Conservation (phyloP, 2,888 invertebrate species). For the Heliconius sara region DNA sequence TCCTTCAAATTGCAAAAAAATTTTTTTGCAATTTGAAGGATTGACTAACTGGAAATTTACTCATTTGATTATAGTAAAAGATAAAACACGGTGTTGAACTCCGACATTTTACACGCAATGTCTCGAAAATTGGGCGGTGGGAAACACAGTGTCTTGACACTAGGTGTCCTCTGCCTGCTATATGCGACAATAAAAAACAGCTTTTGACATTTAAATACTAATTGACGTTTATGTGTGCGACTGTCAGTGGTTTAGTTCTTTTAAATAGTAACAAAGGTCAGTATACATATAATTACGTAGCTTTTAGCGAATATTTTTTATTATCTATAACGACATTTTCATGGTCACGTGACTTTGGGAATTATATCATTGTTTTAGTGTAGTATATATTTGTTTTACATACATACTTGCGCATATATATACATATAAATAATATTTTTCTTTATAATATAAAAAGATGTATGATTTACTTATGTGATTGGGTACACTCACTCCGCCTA, state of each 20-base stretch:
- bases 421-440: not conserved
- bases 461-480: conserved; percentile 39
- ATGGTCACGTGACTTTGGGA: not conserved
- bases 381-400: not conserved
- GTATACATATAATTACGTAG: conserved; percentile 6
- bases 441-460: conserved; percentile 8
- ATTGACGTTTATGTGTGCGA: not conserved
- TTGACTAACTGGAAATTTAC: no score
- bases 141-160: not conserved
- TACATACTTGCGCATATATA: not conserved
- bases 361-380: not conserved
- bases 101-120: not conserved
- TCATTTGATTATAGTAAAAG: not conserved
- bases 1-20: no score
- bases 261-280: conserved; percentile 14
- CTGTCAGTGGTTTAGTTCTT: not conserved
- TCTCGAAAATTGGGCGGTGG: not conserved
- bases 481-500: conserved; percentile 76
- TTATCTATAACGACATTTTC: not conserved
- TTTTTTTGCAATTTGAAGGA: not conserved
- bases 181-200: no score
- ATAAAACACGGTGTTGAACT: not conserved
- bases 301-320: not conserved
- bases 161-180: not conserved
- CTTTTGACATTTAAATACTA: not conserved